Evolutionary conservation across 2,797 vertebrate species (phyloP).

Genomic region (Ctenopoma kingsleyae): DNA sequence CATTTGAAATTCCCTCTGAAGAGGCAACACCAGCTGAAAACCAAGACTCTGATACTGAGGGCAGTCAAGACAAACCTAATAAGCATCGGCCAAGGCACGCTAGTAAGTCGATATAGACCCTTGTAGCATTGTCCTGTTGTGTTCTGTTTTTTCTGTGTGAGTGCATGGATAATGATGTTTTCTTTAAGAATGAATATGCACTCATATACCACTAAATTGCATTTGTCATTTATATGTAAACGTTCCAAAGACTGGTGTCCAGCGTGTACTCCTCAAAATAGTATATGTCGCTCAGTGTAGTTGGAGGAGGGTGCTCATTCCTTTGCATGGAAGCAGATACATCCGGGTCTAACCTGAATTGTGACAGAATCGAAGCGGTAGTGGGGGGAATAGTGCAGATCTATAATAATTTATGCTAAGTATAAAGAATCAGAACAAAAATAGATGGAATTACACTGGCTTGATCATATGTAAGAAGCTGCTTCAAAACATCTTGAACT

Average conservation of each 20-base stretch:
- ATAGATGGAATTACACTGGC: background rate
- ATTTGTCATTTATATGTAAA: slow-evolving; percentile 60
- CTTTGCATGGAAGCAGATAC: slow-evolving; percentile 57
- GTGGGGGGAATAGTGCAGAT: background rate
- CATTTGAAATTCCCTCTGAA: slow-evolving; percentile 90
- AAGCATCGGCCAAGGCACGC: slow-evolving; percentile 94
- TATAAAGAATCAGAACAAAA: background rate
- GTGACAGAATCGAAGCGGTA: slow-evolving; percentile 19
- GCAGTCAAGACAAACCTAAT: slow-evolving; percentile 90
- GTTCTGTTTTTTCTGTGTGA: slow-evolving; percentile 4
- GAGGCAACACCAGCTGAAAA: slow-evolving; percentile 84
- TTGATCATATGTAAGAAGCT: background rate
- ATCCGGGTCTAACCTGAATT: slow-evolving; percentile 47
- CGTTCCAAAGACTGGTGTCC: slow-evolving; percentile 59
- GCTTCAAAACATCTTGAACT: slow-evolving; percentile 15
- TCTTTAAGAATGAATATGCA: slow-evolving; percentile 31
- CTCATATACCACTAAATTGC: slow-evolving; percentile 29
- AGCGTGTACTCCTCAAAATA: slow-evolving; percentile 73
- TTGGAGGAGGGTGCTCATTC: slow-evolving; percentile 46
- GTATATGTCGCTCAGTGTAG: slow-evolving; percentile 37
- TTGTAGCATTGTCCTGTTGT: slow-evolving; percentile 1
- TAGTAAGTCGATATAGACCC: slow-evolving; percentile 88
- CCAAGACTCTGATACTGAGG: slow-evolving; percentile 86
- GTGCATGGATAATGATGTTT: background rate
- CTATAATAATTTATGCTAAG: too few relatives aligned